Conservation (phyloP, 53 echinoderm and acorn worm species). For the Patiria pectinifera region DNA sequence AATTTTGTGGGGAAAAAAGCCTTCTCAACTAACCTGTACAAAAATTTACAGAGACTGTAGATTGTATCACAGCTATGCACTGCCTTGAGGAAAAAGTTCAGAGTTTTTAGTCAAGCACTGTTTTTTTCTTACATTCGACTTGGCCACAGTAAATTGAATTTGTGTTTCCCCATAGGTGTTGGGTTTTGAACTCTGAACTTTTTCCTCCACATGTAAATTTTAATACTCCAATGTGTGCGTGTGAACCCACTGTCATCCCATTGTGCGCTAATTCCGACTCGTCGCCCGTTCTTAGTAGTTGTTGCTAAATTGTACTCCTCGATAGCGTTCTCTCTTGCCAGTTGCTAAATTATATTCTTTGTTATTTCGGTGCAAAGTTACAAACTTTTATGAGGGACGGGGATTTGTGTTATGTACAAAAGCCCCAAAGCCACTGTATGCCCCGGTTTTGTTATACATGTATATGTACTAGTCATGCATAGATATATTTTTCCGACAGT, state of each 20-base stretch:
- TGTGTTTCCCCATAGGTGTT: background rate
- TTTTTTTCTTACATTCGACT: background rate
- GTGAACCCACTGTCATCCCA: background rate
- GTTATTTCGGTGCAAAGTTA: background rate
- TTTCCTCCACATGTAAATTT: background rate
- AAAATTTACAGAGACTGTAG: background rate
- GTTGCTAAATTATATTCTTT: constrained; percentile 9
- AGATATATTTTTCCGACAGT: constrained; percentile 60
- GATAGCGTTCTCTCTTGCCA: constrained; percentile 32
- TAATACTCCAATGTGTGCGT: background rate
- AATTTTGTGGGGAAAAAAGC: background rate
- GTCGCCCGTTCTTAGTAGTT: background rate
- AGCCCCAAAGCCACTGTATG: background rate
- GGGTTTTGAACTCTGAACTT: background rate
- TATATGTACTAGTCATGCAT: constrained; percentile 65
- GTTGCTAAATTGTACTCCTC: background rate
- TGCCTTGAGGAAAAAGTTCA: background rate
- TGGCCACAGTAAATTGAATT: background rate
- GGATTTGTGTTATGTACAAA: constrained; percentile 16
- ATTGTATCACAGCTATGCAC: background rate
- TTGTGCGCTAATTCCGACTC: background rate
- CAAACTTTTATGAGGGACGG: background rate
- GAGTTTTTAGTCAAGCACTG: background rate
- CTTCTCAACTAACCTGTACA: background rate
- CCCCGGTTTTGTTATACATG: constrained; percentile 25